phyloP scores from a whole-genome alignment of 2,113 vertebrate species.

The Rhinogobius similis region DNA sequence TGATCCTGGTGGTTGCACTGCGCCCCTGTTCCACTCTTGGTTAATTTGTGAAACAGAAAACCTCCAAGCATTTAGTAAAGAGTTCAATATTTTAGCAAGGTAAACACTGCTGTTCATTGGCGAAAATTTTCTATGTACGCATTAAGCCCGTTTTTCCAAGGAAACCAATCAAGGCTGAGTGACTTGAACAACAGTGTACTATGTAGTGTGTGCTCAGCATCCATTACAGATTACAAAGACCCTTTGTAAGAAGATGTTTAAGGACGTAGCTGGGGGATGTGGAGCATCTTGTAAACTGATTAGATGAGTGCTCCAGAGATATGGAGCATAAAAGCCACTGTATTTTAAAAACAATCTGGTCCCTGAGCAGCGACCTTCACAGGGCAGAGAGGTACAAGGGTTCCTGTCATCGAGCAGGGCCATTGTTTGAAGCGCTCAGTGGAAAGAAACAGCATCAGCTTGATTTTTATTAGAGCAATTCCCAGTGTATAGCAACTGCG shows the following conservation, averaged over 20 bases:
- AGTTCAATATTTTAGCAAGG: neutral
- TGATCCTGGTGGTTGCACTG: conserved; percentile 1
- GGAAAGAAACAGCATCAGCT: neutral
- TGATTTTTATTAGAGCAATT: conserved; percentile 4
- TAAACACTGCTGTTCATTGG: neutral
- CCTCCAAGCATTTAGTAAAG: neutral
- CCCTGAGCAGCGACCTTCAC: neutral
- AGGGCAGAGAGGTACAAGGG: neutral
- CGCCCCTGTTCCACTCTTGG: neutral
- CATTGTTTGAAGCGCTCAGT: neutral
- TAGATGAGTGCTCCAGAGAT: conserved; percentile 4
- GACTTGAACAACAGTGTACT: neutral
- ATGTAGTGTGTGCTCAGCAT: conserved; percentile 2
- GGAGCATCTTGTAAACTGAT: conserved; percentile 8
- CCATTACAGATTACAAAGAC: conserved; percentile 4
- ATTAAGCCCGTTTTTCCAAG: neutral
- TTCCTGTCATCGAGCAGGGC: neutral
- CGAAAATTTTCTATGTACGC: neutral
- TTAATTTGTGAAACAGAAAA: neutral
- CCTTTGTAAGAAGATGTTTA: conserved; percentile 5
- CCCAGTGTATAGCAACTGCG: neutral
- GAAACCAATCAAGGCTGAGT: neutral
- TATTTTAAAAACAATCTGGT: conserved; percentile 6
- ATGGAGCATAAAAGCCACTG: neutral
- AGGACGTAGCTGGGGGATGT: conserved; percentile 1